Conservation (phyloP, 2,888 invertebrate species). For the Drosophila villosipedis region DNA sequence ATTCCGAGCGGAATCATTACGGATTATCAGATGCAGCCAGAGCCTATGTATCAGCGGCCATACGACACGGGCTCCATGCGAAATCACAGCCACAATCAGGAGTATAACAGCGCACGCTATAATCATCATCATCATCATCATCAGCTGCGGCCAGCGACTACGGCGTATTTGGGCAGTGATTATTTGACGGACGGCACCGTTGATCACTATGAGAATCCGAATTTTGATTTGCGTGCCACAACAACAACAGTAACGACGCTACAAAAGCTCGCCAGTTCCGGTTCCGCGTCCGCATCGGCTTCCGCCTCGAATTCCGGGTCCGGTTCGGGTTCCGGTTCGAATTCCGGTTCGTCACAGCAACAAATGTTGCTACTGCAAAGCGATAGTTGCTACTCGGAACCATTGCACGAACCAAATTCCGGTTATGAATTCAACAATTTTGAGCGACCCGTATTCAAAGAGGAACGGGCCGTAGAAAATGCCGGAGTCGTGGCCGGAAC, state of each 20-base stretch:
- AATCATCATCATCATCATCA: slow-evolving; percentile 25
- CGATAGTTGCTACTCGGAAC: slow-evolving; percentile 85
- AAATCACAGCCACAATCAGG: slow-evolving; percentile 51
- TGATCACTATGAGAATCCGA: slow-evolving; percentile 86
- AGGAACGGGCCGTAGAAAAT: slow-evolving; percentile 35
- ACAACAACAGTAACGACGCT: slow-evolving; percentile 20
- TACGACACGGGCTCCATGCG: slow-evolving; percentile 84
- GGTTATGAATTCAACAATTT: slow-evolving; percentile 87
- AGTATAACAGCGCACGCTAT: slow-evolving; percentile 40
- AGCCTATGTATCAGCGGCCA: slow-evolving; percentile 83
- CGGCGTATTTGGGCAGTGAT: slow-evolving; percentile 62
- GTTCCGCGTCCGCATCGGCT: slow-evolving; percentile 44
- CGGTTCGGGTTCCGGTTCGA: slow-evolving; percentile 59
- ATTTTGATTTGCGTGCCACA: slow-evolving; percentile 81
- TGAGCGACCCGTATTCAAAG: slow-evolving; percentile 87
- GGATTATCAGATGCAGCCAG: slow-evolving; percentile 78
- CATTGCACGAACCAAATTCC: slow-evolving; percentile 73
- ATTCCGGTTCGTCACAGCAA: slow-evolving; percentile 73
- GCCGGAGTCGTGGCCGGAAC: slow-evolving; percentile 4
- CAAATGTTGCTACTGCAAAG: slow-evolving; percentile 77
- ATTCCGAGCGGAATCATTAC: slow-evolving; percentile 39
- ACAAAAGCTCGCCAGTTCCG: slow-evolving; percentile 56
- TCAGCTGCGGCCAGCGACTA: slow-evolving; percentile 40
- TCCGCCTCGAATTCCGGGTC: slow-evolving; percentile 26
- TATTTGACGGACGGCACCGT: slow-evolving; percentile 81